Percentiles rank a stretch among this genome's conserved stretches.
These are phyloP conservation scores for Euproctis similis DNA, from an alignment of 2,888 invertebrate genomes.

Conservation along the genomic window DNA sequence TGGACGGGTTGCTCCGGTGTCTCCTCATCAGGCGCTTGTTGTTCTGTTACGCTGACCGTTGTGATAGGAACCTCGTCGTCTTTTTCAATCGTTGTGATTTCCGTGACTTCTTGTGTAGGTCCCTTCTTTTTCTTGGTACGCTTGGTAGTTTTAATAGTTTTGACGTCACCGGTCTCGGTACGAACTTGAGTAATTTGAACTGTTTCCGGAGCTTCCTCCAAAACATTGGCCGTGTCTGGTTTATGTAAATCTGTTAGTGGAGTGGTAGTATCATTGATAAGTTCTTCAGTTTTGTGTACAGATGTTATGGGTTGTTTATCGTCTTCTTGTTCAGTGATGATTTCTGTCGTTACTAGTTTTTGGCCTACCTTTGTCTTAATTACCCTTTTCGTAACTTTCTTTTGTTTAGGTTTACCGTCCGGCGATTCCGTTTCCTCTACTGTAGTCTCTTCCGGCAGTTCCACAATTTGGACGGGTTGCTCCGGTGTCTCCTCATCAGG, in stretches of 20 bases:
- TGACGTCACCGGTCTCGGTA: conserved; percentile 20
- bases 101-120: conserved; percentile 23
- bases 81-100: conserved; percentile 38
- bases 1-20: conserved; percentile 52
- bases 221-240: not conserved
- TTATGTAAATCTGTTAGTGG: conserved; percentile 1
- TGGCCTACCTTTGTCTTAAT: conserved; percentile 45
- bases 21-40: conserved; percentile 25
- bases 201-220: conserved; percentile 4
- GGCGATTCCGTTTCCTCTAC: conserved; percentile 30
- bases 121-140: conserved; percentile 32
- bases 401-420: conserved; percentile 36
- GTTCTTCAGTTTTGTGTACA: conserved; percentile 20
- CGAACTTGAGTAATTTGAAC: conserved; percentile 33
- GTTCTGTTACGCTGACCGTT: conserved; percentile 17
- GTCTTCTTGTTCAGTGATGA: conserved; percentile 31
- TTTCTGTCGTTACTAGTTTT: conserved; percentile 5
- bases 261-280: conserved; percentile 2
- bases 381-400: conserved; percentile 24
- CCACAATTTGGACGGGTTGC: conserved; percentile 27
- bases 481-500: conserved; percentile 12
- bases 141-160: conserved; percentile 30
- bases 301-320: conserved; percentile 36
- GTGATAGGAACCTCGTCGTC: conserved; percentile 31
- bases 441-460: conserved; percentile 41